A percentile compares a stretch with the other conserved stretches of the same genome.
phyloP scores from a whole-genome alignment of 2,888 invertebrate genomes.

The Athalia cordata region DNA sequence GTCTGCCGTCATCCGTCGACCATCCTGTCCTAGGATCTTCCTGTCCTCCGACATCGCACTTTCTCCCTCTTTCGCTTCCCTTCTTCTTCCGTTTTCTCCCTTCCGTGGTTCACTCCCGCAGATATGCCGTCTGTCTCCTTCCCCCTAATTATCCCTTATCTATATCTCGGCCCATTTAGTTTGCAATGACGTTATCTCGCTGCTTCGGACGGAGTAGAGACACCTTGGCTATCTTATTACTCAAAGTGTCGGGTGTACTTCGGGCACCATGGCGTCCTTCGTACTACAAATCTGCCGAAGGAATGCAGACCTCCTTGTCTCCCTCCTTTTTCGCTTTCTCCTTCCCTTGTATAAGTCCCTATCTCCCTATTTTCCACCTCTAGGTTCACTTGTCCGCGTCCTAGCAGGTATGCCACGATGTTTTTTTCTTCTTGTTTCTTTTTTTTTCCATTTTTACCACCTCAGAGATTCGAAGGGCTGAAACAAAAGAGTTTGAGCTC shows the following conservation, averaged over 20 bases:
- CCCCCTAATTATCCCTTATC: slow-evolving; percentile 72
- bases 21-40: slow-evolving; percentile 21
- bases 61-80: background rate
- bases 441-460: too few relatives aligned
- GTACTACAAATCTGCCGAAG: slow-evolving; percentile 37
- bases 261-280: slow-evolving; percentile 30
- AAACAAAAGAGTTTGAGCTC: slow-evolving; percentile 35
- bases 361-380: background rate
- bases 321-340: background rate
- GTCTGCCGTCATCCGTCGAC: slow-evolving; percentile 64
- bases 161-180: slow-evolving; percentile 72
- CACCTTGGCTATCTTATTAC: slow-evolving; percentile 70
- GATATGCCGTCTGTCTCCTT: slow-evolving; percentile 63
- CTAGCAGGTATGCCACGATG: background rate
- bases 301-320: slow-evolving; percentile 14
- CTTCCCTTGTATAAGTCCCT: background rate
- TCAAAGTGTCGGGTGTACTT: slow-evolving; percentile 66
- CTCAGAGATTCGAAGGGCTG: slow-evolving; percentile 12
- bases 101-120: slow-evolving; percentile 32
- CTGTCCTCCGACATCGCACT: slow-evolving; percentile 24
- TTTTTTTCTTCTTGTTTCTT: slow-evolving; percentile 22
- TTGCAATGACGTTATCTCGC: slow-evolving; percentile 72
- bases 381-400: background rate
- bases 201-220: slow-evolving; percentile 57
- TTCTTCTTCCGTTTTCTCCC: slow-evolving; percentile 46